Conservation (phyloP, 2,888 invertebrate species). For the Leuctra nigra region DNA sequence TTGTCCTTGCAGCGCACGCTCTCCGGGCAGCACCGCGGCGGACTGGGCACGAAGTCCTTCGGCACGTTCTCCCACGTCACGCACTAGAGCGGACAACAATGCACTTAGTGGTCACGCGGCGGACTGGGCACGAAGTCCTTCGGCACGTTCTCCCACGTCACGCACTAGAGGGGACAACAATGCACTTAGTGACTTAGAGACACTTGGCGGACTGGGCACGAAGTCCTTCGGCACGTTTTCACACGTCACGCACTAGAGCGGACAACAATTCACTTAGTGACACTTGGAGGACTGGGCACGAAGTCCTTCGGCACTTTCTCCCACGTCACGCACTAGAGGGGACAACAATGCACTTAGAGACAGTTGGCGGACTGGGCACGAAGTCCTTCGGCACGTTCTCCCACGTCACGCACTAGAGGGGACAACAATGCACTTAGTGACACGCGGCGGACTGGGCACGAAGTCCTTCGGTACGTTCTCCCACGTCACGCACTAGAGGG, state of each 20-base stretch:
- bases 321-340: constrained; percentile 76
- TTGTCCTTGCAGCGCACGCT: constrained; percentile 71
- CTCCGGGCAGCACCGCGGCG: constrained; percentile 77
- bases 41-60: constrained; percentile 56
- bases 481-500: too few species aligned
- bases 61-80: constrained; percentile 81
- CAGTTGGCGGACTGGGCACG: constrained; percentile 63
- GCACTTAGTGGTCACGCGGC: too few species aligned
- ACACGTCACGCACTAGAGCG: constrained; percentile 64
- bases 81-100: constrained; percentile 42
- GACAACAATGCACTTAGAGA: too few species aligned
- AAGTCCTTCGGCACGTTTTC: constrained; percentile 70
- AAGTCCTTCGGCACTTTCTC: constrained; percentile 70
- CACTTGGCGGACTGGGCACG: constrained; percentile 63
- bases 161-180: too few species aligned
- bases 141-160: constrained; percentile 80
- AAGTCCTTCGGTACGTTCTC: too few species aligned
- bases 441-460: too few species aligned
- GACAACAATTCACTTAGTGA: too few species aligned
- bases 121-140: constrained; percentile 60
- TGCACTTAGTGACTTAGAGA: too few species aligned
- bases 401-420: constrained; percentile 64
- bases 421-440: too few species aligned
- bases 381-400: constrained; percentile 70
- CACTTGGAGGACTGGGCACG: constrained; percentile 60